phyloP scores from a whole-genome alignment of 2,113 vertebrate genomes.

The Rynchops niger region DNA sequence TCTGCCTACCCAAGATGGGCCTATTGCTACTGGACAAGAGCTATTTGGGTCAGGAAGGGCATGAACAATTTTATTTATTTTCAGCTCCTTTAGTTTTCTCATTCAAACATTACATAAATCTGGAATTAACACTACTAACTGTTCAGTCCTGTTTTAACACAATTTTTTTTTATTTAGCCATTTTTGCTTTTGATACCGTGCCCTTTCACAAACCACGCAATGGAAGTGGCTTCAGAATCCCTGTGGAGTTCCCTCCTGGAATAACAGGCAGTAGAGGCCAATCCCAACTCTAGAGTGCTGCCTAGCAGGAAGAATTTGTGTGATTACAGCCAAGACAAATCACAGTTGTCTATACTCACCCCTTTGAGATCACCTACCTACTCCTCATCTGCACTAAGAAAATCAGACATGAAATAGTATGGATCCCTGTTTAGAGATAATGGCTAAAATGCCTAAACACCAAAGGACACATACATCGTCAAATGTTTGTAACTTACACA shows the following conservation, averaged over 20 bases:
- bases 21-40: background rate
- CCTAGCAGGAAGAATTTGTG: background rate
- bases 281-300: fast-evolving
- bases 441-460: background rate
- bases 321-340: background rate
- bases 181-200: background rate
- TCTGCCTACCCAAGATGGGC: background rate
- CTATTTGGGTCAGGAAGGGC: background rate
- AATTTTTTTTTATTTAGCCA: background rate
- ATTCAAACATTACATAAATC: background rate
- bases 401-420: background rate
- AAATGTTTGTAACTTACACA: background rate
- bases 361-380: background rate
- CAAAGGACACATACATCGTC: background rate
- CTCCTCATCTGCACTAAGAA: background rate
- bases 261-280: background rate
- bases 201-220: background rate
- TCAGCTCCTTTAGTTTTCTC: background rate
- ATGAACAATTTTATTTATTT: background rate
- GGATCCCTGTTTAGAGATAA: background rate
- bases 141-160: background rate
- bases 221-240: background rate
- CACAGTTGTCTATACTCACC: background rate
- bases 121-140: background rate
- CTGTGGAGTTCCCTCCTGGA: background rate